These are phyloP conservation scores for Arenaria interpres DNA, from an alignment of 2,113 vertebrate species.

Conservation along the genomic window DNA sequence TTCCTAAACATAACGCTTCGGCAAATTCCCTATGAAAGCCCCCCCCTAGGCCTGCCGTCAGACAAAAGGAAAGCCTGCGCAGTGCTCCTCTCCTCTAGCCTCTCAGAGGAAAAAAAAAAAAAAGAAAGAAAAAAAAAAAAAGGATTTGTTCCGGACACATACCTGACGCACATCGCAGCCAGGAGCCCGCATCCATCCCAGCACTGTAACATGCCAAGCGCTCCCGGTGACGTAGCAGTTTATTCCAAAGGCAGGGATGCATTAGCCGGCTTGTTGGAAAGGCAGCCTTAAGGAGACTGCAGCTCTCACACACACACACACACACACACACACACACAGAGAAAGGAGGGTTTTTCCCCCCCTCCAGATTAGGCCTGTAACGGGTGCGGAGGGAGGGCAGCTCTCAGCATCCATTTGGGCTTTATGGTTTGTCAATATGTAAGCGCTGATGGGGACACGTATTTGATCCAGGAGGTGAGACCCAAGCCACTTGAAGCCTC, in stretches of 20 bases:
- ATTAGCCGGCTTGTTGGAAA: slow-evolving; percentile 14
- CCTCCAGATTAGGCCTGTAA: background rate
- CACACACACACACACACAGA: background rate
- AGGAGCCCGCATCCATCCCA: slow-evolving; percentile 68
- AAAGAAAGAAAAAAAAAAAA: no score
- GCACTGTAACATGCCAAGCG: slow-evolving; percentile 65
- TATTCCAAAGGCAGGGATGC: slow-evolving; percentile 33
- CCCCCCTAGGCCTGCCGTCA: background rate
- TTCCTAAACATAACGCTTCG: background rate
- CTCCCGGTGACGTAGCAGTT: background rate
- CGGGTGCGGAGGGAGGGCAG: background rate
- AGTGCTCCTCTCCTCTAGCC: background rate
- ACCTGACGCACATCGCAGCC: slow-evolving; percentile 69
- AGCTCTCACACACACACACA: background rate
- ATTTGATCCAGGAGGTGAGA: background rate
- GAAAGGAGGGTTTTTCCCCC: background rate
- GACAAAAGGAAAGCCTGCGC: background rate
- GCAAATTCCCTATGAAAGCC: rapidly evolving
- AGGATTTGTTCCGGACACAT: slow-evolving; percentile 9
- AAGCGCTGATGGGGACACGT: background rate
- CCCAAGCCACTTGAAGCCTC: background rate
- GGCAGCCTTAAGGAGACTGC: slow-evolving; percentile 44
- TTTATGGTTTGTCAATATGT: background rate
- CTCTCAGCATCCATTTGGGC: background rate
- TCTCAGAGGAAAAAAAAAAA: background rate